These are phyloP conservation scores for Pectinophora gossypiella DNA, from an alignment of 1,140 invertebrate species.

Conservation along the genomic window DNA sequence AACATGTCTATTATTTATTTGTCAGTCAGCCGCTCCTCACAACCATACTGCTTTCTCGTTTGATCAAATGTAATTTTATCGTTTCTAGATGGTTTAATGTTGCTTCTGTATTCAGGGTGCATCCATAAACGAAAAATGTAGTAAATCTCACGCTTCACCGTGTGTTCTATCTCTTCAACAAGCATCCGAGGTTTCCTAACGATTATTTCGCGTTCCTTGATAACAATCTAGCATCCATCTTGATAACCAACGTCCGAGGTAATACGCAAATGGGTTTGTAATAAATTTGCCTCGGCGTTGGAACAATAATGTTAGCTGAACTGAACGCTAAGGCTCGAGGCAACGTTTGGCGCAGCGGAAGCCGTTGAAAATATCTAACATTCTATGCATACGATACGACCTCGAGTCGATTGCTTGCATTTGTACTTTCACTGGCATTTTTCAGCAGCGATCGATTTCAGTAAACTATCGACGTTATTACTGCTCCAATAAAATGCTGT, in stretches of 20 bases:
- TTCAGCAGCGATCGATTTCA: constrained; percentile 1
- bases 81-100: too few relatives aligned
- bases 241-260: neutral
- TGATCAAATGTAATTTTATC: too few relatives aligned
- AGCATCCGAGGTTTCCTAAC: neutral
- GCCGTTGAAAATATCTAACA: constrained; percentile 10
- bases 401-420: constrained; percentile 8
- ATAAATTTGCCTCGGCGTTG: too few relatives aligned
- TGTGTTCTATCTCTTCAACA: too few relatives aligned
- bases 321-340: constrained; percentile 1
- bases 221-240: neutral
- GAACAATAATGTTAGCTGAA: neutral
- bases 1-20: constrained; percentile 17
- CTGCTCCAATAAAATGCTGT: neutral
- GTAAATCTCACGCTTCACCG: too few relatives aligned
- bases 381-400: constrained; percentile 13
- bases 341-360: constrained; percentile 14
- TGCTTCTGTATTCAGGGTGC: too few relatives aligned
- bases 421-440: constrained; percentile 9
- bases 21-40: too few relatives aligned
- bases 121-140: too few relatives aligned
- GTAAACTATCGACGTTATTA: neutral
- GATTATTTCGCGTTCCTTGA: neutral
- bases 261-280: neutral
- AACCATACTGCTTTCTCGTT: too few relatives aligned